A percentile compares a stretch with the other conserved stretches of the same genome.
Conservation (phyloP, 2,797 vertebrate genomes). For the Alcedo quadribrachys region DNA sequence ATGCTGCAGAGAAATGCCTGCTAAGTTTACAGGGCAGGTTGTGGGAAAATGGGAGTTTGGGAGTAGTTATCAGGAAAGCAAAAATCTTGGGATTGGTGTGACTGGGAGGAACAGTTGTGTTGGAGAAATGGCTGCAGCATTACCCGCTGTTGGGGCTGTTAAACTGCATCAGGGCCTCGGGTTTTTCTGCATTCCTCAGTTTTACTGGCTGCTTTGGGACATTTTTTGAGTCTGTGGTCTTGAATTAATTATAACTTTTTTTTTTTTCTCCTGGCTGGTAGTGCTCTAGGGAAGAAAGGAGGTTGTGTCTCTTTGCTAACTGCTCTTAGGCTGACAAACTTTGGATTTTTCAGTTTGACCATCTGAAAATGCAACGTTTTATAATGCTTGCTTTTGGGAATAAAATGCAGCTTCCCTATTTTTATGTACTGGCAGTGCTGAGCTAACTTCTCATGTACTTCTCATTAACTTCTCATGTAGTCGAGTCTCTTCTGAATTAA, state of each 20-base stretch:
- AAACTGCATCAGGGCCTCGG: fast-evolving
- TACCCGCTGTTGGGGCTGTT: neutral
- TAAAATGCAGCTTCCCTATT: neutral
- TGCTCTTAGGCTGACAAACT: neutral
- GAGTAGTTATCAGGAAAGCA: neutral
- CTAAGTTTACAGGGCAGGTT: neutral
- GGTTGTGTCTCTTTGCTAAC: neutral
- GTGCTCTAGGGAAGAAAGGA: neutral
- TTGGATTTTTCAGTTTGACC: neutral
- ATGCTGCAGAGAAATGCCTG: neutral
- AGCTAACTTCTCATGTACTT: neutral
- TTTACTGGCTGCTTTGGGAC: neutral
- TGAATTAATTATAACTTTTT: neutral
- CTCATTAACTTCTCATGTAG: neutral
- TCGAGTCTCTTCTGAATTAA: neutral
- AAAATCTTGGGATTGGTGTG: neutral
- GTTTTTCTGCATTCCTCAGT: neutral
- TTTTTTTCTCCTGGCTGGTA: neutral
- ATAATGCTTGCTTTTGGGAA: neutral
- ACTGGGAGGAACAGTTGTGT: neutral
- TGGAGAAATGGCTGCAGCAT: neutral
- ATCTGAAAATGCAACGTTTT: neutral
- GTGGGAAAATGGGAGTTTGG: neutral
- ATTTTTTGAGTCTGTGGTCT: neutral
- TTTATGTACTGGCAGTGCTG: neutral